Conservation (phyloP, 2,888 invertebrate genomes). For the Melieria picta region DNA sequence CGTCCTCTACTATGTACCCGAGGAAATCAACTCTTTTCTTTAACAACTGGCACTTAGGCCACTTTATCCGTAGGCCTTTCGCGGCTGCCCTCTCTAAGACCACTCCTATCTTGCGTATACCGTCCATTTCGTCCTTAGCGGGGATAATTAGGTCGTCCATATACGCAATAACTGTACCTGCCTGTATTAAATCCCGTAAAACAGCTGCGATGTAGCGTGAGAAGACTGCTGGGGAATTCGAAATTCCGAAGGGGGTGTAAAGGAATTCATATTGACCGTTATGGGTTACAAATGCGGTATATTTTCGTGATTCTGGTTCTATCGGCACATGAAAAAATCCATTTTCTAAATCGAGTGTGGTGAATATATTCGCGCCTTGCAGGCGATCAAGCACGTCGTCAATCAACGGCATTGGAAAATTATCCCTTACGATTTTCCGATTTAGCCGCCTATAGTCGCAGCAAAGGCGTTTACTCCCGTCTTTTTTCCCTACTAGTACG, state of each 20-base stretch:
- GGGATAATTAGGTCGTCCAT: constrained; percentile 43
- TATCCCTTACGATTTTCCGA: constrained; percentile 38
- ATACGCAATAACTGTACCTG: constrained; percentile 30
- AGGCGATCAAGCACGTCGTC: constrained; percentile 30
- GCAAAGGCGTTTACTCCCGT: constrained; percentile 38
- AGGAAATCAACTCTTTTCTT: constrained; percentile 36
- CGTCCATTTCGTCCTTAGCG: constrained; percentile 34
- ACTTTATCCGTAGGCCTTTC: constrained; percentile 34
- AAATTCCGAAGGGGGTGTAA: constrained; percentile 44
- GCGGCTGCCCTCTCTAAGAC: constrained; percentile 30
- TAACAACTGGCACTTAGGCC: constrained; percentile 42
- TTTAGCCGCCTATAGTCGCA: constrained; percentile 40
- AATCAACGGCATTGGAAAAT: constrained; percentile 44
- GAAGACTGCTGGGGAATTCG: constrained; percentile 42
- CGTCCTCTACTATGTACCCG: constrained; percentile 38
- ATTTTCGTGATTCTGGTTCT: too few species aligned
- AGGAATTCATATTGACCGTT: constrained; percentile 44
- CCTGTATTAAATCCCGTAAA: constrained; percentile 33
- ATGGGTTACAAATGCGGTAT: constrained; percentile 13
- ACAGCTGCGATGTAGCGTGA: constrained; percentile 36
- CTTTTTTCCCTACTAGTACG: constrained; percentile 37
- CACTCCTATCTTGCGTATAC: constrained; percentile 19
- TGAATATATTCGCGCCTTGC: constrained; percentile 26
- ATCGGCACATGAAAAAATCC: too few species aligned
- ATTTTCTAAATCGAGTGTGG: background rate